Evolutionary conservation across 2,888 invertebrate species (phyloP), one percentile per base, ranked within the genome.

Genomic region (Arenicola marina): DNA sequence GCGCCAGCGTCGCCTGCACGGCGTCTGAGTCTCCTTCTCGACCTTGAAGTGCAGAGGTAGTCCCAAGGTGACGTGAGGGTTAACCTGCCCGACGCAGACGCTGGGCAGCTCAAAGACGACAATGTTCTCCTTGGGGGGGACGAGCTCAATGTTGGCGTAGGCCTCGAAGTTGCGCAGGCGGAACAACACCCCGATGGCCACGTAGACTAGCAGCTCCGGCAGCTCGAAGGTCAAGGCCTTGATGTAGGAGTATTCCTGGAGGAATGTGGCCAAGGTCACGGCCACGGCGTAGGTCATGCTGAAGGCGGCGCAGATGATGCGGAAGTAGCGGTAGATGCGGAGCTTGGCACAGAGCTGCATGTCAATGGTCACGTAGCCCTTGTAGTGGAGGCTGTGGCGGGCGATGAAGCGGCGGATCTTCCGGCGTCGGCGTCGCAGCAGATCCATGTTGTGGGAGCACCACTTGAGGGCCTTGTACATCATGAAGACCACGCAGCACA

Each of bases 401-500:
- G 43, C 28, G 56, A 68, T 61, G 59, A 68, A 68, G 51, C 68
- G 63, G 11, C 63, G 61, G 29, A 66, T 66, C 51, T 63, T 66
- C 33, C 62, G 63, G 0, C 68, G 57, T 7, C 65, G 59, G 2
- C 62, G 46, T 4, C 66, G 58, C 53, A 68, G 59, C 43, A 63
- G 53, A 34, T 68, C 68, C 7, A 66, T 61, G 51, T 66, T 68
- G 61, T 61, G 59, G 4, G 66, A 63, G 29, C 56, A 56, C 66
- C 68, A 68, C 62, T 68, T 68, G 32, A 66, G 59, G 1, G 61
- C 66, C 46, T 68, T 68, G 63, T 68, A 68, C 63, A 68, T 63
- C 45, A 63, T 63, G 61, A 67, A 58, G 32, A 63, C 61, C n/a
- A 61, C 63, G 44, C 60, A 62, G 61, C 63, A 66, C 32, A 67